Percentiles rank a stretch among this genome's conserved stretches.
Conservation (phyloP, 2,888 invertebrate genomes). For the Acleris holmiana region DNA sequence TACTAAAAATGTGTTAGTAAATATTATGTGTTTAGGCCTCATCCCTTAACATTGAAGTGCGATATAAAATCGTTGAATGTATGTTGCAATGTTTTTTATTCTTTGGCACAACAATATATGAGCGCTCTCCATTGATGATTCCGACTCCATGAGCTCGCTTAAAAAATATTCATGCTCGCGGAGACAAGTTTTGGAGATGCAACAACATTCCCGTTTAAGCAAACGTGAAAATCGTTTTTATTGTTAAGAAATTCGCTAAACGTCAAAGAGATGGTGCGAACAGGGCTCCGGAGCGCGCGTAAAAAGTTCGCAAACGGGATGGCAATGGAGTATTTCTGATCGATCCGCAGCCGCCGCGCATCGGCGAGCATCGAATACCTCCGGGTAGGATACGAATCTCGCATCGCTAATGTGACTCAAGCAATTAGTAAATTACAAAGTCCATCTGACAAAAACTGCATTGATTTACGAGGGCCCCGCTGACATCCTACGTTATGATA, state of each 20-base stretch:
- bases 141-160: constrained; percentile 6
- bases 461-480: constrained; percentile 42
- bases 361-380: constrained; percentile 51
- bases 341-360: constrained; percentile 34
- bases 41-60: neutral
- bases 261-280: constrained; percentile 70
- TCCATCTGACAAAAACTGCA: constrained; percentile 53
- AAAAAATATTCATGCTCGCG: constrained; percentile 49
- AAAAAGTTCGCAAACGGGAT: constrained; percentile 61
- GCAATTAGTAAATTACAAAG: constrained; percentile 63
- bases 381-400: constrained; percentile 55
- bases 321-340: constrained; percentile 24
- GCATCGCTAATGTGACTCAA: constrained; percentile 54
- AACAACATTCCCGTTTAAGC: constrained; percentile 55
- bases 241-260: constrained; percentile 66
- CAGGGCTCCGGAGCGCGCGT: constrained; percentile 68
- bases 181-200: constrained; percentile 56
- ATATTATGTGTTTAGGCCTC: neutral
- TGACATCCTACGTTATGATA: constrained; percentile 41
- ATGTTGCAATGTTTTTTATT: too few species aligned
- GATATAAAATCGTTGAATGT: too few species aligned
- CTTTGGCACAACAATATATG: too few species aligned
- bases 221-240: constrained; percentile 66
- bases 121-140: constrained; percentile 9
- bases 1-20: neutral